Evolutionary conservation across 92 coral and sea anemone genomes (phyloP).

Genomic region (Parazoanthus swiftii): DNA sequence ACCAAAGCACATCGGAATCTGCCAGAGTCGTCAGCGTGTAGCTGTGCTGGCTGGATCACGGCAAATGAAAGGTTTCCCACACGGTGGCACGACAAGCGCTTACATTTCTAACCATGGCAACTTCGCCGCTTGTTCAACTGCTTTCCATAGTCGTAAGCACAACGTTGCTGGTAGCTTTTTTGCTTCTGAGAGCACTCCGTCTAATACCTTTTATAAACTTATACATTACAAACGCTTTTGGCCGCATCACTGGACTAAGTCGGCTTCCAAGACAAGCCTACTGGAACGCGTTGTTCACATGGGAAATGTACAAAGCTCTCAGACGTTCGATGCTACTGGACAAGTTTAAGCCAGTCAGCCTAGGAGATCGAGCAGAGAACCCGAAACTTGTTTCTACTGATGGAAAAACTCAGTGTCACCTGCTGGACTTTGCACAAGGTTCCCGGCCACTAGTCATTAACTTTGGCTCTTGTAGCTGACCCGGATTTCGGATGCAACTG

Average conservation of each 20-base stretch:
- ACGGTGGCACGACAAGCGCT: background rate
- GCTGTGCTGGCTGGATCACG: background rate
- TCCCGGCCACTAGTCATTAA: background rate
- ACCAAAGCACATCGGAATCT: background rate
- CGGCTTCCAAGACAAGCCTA: conserved; percentile 8
- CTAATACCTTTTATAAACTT: conserved; percentile 12
- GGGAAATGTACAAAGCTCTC: conserved; percentile 51
- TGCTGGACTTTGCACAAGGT: conserved; percentile 43
- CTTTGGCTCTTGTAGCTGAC: conserved; percentile 58
- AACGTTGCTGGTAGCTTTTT: background rate
- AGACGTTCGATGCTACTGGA: conserved; percentile 41
- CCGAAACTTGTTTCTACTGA: conserved; percentile 41
- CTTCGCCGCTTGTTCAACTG: background rate
- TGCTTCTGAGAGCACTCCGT: conserved; percentile 10
- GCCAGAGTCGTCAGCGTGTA: background rate
- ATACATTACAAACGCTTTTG: conserved; percentile 14
- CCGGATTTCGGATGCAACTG: conserved; percentile 44
- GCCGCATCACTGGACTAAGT: background rate
- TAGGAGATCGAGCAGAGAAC: conserved; percentile 38
- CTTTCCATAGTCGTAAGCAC: conserved; percentile 11
- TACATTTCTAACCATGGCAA: background rate
- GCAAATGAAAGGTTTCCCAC: background rate
- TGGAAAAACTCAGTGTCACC: conserved; percentile 39
- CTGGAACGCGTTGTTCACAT: conserved; percentile 45
- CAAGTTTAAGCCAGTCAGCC: conserved; percentile 6